These are phyloP conservation scores for Drosophila tsacasi DNA, from an alignment of 1,140 invertebrate genomes.

Conservation along the genomic window DNA sequence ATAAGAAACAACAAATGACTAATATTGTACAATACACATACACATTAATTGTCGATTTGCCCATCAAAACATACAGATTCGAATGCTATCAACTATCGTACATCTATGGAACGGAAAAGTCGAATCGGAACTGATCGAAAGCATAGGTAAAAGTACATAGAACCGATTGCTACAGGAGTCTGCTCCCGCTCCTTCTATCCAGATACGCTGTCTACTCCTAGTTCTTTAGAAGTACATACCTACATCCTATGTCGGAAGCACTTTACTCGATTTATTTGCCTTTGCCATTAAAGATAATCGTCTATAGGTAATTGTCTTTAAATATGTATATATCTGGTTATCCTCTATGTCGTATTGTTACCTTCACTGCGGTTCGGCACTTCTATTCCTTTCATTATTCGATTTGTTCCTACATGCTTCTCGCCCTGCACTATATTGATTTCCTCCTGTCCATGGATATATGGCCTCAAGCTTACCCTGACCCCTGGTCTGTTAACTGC, in stretches of 20 bases:
- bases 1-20: conserved; percentile 71
- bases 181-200: conserved; percentile 17
- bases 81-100: conserved; percentile 35
- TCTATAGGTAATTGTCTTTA: conserved; percentile 39
- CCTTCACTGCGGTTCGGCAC: conserved; percentile 25
- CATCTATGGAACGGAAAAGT: conserved; percentile 30
- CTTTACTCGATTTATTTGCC: conserved; percentile 80
- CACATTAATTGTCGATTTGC: conserved; percentile 40
- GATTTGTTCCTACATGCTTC: conserved; percentile 2
- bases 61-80: conserved; percentile 36
- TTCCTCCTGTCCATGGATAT: conserved; percentile 20
- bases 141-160: not conserved
- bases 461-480: conserved; percentile 54
- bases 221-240: conserved; percentile 59
- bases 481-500: conserved; percentile 71
- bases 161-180: conserved; percentile 36
- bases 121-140: conserved; percentile 1
- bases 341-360: conserved; percentile 30
- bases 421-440: conserved; percentile 20
- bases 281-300: conserved; percentile 63
- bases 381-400: conserved; percentile 38
- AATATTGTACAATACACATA: conserved; percentile 64
- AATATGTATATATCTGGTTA: conserved; percentile 34
- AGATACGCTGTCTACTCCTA: conserved; percentile 43
- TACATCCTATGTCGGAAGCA: conserved; percentile 77